Conservation (phyloP, 2,888 invertebrate genomes). For the Habrosyne pyritoides region DNA sequence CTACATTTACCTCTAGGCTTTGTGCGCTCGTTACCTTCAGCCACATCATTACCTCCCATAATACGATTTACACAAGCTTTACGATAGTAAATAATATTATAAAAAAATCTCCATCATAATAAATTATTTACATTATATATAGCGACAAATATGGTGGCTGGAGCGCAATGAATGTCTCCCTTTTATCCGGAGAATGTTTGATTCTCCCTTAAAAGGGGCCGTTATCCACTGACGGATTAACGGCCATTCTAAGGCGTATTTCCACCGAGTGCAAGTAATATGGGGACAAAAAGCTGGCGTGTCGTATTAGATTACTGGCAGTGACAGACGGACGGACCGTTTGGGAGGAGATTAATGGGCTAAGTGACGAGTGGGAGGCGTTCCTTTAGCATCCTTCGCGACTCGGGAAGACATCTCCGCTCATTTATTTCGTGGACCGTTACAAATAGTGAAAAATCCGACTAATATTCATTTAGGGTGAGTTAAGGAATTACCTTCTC, state of each 20-base stretch:
- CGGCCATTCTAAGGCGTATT: conserved; percentile 70
- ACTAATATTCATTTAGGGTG: conserved; percentile 52
- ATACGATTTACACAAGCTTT: too few species aligned
- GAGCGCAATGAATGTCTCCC: conserved; percentile 40
- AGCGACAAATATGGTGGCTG: conserved; percentile 17
- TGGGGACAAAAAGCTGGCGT: conserved; percentile 79
- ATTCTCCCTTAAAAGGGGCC: conserved; percentile 60
- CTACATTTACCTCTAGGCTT: too few species aligned
- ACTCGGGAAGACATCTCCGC: conserved; percentile 54
- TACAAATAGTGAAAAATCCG: conserved; percentile 67
- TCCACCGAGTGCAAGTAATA: conserved; percentile 71
- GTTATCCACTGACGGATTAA: conserved; percentile 69
- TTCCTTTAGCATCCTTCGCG: conserved; percentile 49
- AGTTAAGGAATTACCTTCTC: neutral
- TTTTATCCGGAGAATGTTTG: conserved; percentile 56
- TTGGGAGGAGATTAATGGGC: conserved; percentile 78
- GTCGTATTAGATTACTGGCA: conserved; percentile 82
- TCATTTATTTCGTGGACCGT: conserved; percentile 68
- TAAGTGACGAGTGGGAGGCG: conserved; percentile 79
- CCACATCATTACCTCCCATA: too few species aligned
- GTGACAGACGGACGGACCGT: conserved; percentile 78
- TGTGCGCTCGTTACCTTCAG: too few species aligned
- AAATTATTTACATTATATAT: neutral
- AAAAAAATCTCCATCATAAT: neutral
- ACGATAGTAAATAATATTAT: too few species aligned